Conservation (phyloP, 1,140 invertebrate species). For the Helicoverpa zea region DNA sequence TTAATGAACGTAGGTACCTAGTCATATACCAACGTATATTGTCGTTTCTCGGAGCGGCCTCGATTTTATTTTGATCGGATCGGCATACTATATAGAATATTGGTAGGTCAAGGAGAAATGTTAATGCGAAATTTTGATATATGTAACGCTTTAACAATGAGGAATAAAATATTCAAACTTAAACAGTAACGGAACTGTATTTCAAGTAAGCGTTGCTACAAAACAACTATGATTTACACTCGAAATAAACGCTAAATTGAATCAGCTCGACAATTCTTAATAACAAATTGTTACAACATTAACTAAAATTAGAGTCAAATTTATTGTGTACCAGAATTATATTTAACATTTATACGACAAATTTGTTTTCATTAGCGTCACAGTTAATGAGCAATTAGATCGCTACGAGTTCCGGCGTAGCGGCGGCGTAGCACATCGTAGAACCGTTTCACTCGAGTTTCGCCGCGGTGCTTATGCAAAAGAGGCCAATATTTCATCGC, state of each 20-base stretch:
- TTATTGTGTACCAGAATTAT: slow-evolving; percentile 54
- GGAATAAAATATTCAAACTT: not conserved
- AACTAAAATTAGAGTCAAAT: slow-evolving; percentile 45
- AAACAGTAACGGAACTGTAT: no score
- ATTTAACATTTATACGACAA: slow-evolving; percentile 56
- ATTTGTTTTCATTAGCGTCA: slow-evolving; percentile 66
- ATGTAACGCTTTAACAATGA: not conserved
- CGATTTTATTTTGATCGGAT: slow-evolving; percentile 40
- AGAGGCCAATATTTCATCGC: slow-evolving; percentile 84
- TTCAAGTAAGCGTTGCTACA: not conserved
- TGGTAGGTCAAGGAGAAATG: slow-evolving; percentile 34
- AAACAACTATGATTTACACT: not conserved
- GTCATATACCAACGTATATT: no score
- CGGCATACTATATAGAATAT: slow-evolving; percentile 19
- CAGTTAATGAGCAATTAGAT: slow-evolving; percentile 79
- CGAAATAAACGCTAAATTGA: slow-evolving; percentile 12
- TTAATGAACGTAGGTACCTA: slow-evolving; percentile 4
- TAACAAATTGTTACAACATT: slow-evolving; percentile 38
- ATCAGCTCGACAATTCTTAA: not conserved
- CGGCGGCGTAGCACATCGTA: slow-evolving; percentile 71
- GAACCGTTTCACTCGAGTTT: slow-evolving; percentile 64
- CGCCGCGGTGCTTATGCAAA: slow-evolving; percentile 82
- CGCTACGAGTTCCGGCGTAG: slow-evolving; percentile 69
- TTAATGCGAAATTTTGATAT: slow-evolving; percentile 20
- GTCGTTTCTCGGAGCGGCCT: slow-evolving; percentile 41